Conservation (phyloP, 2,888 invertebrate species). For the Drosophila demipolita region DNA sequence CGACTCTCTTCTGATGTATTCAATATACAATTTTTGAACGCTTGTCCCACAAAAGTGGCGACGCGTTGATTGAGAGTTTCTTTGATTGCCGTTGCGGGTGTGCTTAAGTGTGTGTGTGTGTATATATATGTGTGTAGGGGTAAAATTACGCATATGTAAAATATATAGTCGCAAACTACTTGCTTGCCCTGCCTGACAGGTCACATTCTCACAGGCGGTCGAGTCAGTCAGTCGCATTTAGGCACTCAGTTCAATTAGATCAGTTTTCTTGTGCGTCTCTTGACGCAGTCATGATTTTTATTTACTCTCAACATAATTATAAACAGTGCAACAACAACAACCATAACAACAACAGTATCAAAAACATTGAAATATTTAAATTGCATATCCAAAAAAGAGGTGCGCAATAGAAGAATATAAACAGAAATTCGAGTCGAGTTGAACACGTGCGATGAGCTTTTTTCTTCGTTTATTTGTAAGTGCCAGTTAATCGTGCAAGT, state of each 20-base stretch:
- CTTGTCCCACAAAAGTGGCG: slow-evolving; percentile 69
- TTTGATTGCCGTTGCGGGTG: slow-evolving; percentile 61
- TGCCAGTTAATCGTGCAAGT: slow-evolving; percentile 20
- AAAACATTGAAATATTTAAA: slow-evolving; percentile 28
- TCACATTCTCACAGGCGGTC: slow-evolving; percentile 24
- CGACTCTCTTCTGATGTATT: slow-evolving; percentile 29
- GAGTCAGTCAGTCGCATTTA: slow-evolving; percentile 21
- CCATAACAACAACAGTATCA: neutral
- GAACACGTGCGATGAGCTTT: slow-evolving; percentile 69
- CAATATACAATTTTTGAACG: slow-evolving; percentile 64
- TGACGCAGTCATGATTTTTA: slow-evolving; percentile 48
- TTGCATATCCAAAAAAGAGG: slow-evolving; percentile 32
- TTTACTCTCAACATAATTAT: slow-evolving; percentile 55
- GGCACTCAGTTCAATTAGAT: slow-evolving; percentile 14
- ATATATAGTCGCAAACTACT: slow-evolving; percentile 49
- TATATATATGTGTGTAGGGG: slow-evolving; percentile 15
- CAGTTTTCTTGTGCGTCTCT: slow-evolving; percentile 22
- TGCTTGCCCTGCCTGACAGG: slow-evolving; percentile 55
- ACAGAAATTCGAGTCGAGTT: slow-evolving; percentile 4
- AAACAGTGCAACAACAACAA: slow-evolving; percentile 38
- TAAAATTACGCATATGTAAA: slow-evolving; percentile 52
- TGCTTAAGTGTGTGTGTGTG: slow-evolving; percentile 25
- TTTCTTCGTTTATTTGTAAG: slow-evolving; percentile 78
- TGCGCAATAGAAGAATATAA: slow-evolving; percentile 35
- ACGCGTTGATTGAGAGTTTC: slow-evolving; percentile 78